phyloP scores from a whole-genome alignment of 2,888 invertebrate species.

The Syrista parreyssii region DNA sequence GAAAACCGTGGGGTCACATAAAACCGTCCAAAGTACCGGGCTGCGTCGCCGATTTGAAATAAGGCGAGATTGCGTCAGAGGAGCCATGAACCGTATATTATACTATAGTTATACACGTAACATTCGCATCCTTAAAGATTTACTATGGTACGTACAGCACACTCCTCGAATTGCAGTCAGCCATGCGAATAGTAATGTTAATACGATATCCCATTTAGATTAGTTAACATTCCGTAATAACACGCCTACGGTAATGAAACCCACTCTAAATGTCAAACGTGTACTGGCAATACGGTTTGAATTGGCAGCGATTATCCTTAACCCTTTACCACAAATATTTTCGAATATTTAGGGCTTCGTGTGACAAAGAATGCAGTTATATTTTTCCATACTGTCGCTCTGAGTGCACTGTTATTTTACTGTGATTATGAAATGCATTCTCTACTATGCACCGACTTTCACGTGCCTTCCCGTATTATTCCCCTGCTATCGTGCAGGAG shows the following conservation, averaged over 20 bases:
- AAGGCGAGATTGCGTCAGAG: background rate
- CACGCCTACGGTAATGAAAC: conserved; percentile 34
- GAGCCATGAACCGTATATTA: background rate
- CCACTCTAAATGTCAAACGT: conserved; percentile 40
- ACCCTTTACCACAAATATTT: conserved; percentile 22
- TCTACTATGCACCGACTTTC: background rate
- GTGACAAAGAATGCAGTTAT: background rate
- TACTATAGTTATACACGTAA: background rate
- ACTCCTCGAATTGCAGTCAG: background rate
- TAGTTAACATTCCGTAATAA: conserved; percentile 50
- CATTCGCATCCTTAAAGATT: background rate
- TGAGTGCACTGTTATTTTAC: conserved; percentile 24
- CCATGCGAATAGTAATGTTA: background rate
- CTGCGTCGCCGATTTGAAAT: background rate
- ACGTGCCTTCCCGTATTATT: background rate
- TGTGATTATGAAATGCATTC: conserved; percentile 35
- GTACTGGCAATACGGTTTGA: conserved; percentile 13
- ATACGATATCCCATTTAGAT: background rate
- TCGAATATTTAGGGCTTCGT: conserved; percentile 18
- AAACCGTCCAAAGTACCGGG: background rate
- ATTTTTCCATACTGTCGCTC: background rate
- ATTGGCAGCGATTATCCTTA: conserved; percentile 19
- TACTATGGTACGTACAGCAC: background rate
- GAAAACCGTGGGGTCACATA: background rate
- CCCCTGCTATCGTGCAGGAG: background rate